Conservation (phyloP, 2,113 vertebrate species). For the Bubo blakistoni region DNA sequence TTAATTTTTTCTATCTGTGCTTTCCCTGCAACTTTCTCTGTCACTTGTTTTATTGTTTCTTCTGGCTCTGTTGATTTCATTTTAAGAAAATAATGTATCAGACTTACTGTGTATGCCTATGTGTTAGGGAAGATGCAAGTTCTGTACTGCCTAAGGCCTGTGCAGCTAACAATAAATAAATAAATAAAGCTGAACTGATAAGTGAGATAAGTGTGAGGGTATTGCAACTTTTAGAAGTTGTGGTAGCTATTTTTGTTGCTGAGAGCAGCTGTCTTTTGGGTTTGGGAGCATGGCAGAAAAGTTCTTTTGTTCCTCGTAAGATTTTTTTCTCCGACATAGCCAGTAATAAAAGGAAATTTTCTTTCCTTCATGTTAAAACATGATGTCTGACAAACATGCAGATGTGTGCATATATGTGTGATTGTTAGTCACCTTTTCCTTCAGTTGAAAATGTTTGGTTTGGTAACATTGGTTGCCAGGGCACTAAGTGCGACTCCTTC, state of each 20-base stretch:
- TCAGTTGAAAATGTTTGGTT: background rate
- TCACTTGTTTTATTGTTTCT: constrained; percentile 24
- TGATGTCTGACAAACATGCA: background rate
- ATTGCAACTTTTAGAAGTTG: background rate
- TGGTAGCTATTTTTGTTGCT: background rate
- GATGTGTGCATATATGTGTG: background rate
- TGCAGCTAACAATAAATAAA: background rate
- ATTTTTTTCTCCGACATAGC: background rate
- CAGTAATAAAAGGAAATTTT: background rate
- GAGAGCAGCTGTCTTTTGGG: background rate
- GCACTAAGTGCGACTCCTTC: background rate
- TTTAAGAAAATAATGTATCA: constrained; percentile 29
- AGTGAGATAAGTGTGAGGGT: background rate
- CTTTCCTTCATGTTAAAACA: background rate
- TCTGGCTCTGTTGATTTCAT: constrained; percentile 9
- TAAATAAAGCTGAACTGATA: background rate
- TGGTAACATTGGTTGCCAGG: background rate
- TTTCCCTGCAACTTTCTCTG: background rate
- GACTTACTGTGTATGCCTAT: background rate
- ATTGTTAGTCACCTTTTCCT: background rate
- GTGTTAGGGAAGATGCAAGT: background rate
- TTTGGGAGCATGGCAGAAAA: background rate
- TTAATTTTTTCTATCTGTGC: background rate
- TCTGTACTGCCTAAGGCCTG: background rate
- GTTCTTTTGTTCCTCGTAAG: background rate